These are phyloP conservation scores for Philaethria dido DNA, from an alignment of 2,888 invertebrate genomes.

Conservation along the genomic window DNA sequence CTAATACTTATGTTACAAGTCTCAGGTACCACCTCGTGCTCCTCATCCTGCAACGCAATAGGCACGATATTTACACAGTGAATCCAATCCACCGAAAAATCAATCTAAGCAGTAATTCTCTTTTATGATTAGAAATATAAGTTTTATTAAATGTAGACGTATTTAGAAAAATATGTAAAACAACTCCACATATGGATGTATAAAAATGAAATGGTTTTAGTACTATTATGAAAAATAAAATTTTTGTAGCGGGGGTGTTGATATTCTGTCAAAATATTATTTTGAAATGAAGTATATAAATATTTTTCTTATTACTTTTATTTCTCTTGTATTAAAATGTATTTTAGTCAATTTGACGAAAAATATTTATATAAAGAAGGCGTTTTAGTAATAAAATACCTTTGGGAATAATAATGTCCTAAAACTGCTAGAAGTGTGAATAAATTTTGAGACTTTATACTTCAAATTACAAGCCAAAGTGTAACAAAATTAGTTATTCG, in stretches of 20 bases:
- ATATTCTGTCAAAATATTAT: constrained; percentile 3
- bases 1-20: too few relatives aligned
- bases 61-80: too few relatives aligned
- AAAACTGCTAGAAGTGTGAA: neutral
- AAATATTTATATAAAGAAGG: neutral
- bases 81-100: too few relatives aligned
- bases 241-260: neutral
- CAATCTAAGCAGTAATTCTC: too few relatives aligned
- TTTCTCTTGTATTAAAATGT: neutral
- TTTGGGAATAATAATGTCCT: neutral
- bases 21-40: too few relatives aligned
- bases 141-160: too few relatives aligned
- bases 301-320: neutral
- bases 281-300: neutral
- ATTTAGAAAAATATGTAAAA: too few relatives aligned
- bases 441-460: neutral
- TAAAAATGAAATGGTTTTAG: neutral
- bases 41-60: too few relatives aligned
- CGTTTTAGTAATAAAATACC: neutral
- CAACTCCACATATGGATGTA: neutral
- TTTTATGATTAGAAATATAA: too few relatives aligned
- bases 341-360: neutral
- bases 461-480: neutral
- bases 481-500: neutral
- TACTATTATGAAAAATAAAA: neutral